Evolutionary conservation across 2,888 invertebrate genomes (phyloP), one percentile per base, ranked within the genome.

Genomic region (Carabus problematicus): DNA sequence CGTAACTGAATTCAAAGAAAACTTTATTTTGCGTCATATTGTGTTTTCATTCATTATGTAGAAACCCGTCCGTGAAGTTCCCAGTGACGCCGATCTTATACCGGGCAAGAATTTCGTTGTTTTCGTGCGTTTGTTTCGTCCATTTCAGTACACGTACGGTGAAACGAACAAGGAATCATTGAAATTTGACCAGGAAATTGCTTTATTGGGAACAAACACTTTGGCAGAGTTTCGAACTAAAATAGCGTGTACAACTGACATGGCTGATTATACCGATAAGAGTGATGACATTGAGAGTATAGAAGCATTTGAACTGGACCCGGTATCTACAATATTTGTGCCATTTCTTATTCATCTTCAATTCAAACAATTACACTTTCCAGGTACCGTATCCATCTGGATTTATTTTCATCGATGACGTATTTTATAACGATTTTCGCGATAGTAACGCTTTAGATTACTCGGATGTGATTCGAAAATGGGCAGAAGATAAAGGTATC

Each of bases 381-480:
- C 70, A 91, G 90, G 85, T 87, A 71, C 75, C 85, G 16, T 91
- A 87, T 77, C 88, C 87, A 70, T 90, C 93, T 0, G 89, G 88
- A 1, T 91, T 90, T 79, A 89, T 95, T 74, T 94, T 90, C 77
- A 91, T 95, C 64, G 88, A 92, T 72, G 87, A 88, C 72, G 88
- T 87, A 0, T 93, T 95, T 79, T 95, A 93, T 79, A 90, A 91
- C 77, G 94, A 95, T 77, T 84, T 82, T 73, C 83, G 92, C 1
- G 78, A 85, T 74, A 76, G 84, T 1, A 77, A 80, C 0, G 85
- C 88, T 70, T 80, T 84, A 43, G 91, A 94, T 77, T 91, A 91
- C 75, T 91, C 92, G 68, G 77, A 83, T 77, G 81, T 84, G 0
- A 86, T 92, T 47, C 81, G 84, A 6, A 77, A 86, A n/a, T 93